Evolutionary conservation across 2,888 invertebrate species (phyloP), one percentile per base, ranked within the genome.

Genomic region (Priapulus caudatus): DNA sequence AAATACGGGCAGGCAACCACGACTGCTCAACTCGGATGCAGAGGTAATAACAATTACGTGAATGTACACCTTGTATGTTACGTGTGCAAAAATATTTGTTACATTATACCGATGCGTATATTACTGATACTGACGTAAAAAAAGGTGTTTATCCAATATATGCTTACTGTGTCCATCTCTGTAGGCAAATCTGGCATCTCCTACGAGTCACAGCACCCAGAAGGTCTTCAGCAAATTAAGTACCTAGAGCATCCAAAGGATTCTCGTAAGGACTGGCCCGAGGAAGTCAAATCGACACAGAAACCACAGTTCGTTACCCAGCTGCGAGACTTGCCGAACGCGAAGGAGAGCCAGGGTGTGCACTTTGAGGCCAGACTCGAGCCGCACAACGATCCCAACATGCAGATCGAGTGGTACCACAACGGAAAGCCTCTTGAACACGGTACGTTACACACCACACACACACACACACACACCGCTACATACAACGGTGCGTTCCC

Each of bases 1-100:
- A 79, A 85, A 61, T 82, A 88, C 63, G 95, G 93, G 58, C 89
- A 92, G 77, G 92, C 91, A 57, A 88, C 90, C 60, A 91, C 91
- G 65, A 87, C 89, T 10, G 33, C 33, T 33, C 10, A n/a, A 33
- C 10, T 33, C 10, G 10, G 10, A 10, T 33, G 33, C 33, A n/a
- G n/a, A n/a, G n/a, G n/a, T n/a, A n/a, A n/a, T n/a, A n/a, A n/a
- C n/a, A n/a, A n/a, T n/a, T n/a, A n/a, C n/a, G n/a, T n/a, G n/a
- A n/a, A n/a, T n/a, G n/a, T n/a, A n/a, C n/a, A n/a, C n/a, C n/a
- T n/a, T n/a, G n/a, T n/a, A n/a, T n/a, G n/a, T n/a, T n/a, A n/a
- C n/a, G n/a, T n/a, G n/a, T n/a, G n/a, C n/a, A n/a, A n/a, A n/a
- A n/a, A n/a, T n/a, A n/a, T n/a, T n/a, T n/a, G n/a, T n/a, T n/a